A percentile compares a stretch with the other conserved stretches of the same genome.
Evolutionary conservation across 1,140 invertebrate species (phyloP).

Genomic region (Diuraphis noxia): DNA sequence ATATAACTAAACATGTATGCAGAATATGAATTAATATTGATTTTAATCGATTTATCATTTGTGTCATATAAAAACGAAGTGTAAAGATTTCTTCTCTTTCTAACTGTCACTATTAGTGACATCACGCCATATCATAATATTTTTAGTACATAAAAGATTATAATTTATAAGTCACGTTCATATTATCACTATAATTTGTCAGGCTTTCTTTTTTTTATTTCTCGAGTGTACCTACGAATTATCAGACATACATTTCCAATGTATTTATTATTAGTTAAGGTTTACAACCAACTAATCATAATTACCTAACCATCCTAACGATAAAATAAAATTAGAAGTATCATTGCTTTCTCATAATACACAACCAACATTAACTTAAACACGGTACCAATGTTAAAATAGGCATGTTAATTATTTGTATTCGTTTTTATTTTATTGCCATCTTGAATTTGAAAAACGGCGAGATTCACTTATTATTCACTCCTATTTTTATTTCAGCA

Average conservation of each 20-base stretch:
- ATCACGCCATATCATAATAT: neutral
- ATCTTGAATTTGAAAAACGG: neutral
- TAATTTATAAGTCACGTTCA: conserved; percentile 46
- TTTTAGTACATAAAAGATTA: neutral
- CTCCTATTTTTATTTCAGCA: no score
- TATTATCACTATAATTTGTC: conserved; percentile 39
- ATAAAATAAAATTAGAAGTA: conserved; percentile 22
- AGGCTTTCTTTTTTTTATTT: conserved; percentile 47
- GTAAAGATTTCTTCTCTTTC: conserved; percentile 10
- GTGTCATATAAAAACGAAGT: neutral
- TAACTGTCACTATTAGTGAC: conserved; percentile 23
- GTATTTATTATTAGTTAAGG: conserved; percentile 41
- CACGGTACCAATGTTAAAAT: neutral
- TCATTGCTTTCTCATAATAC: conserved; percentile 2
- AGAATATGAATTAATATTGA: neutral
- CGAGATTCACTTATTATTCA: no score
- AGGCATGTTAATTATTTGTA: neutral
- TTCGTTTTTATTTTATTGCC: neutral
- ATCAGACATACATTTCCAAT: neutral
- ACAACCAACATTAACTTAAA: neutral
- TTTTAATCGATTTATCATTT: neutral
- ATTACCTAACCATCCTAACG: neutral
- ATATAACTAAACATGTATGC: neutral
- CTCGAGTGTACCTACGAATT: neutral
- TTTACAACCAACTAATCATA: neutral